Conservation (phyloP, 2,888 invertebrate genomes). For the Xylota sylvarum region DNA sequence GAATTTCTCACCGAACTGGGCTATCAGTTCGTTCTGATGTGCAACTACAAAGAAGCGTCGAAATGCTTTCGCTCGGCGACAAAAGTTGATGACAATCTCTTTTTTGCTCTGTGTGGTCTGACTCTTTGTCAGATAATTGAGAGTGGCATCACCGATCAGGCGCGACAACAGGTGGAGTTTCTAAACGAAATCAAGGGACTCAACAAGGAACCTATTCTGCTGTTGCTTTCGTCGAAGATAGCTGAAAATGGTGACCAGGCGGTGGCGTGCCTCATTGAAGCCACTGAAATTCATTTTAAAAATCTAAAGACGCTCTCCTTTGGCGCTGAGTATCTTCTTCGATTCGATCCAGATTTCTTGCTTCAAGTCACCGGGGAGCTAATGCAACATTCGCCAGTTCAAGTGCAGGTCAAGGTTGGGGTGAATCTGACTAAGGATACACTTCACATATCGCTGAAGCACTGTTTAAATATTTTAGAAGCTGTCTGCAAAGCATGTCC, state of each 20-base stretch:
- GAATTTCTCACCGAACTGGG: conserved; percentile 93
- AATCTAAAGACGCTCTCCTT: conserved; percentile 87
- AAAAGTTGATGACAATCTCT: conserved; percentile 93
- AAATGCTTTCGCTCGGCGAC: conserved; percentile 92
- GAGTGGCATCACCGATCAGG: conserved; percentile 89
- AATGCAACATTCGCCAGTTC: conserved; percentile 90
- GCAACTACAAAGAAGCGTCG: conserved; percentile 91
- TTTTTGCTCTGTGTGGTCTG: conserved; percentile 92
- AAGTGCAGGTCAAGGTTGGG: conserved; percentile 85
- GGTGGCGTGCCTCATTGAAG: conserved; percentile 87
- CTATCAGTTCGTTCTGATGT: conserved; percentile 90
- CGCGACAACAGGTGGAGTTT: conserved; percentile 94
- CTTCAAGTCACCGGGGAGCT: conserved; percentile 92
- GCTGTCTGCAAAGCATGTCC: conserved; percentile 92
- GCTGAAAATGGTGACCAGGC: conserved; percentile 86
- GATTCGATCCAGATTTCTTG: conserved; percentile 94
- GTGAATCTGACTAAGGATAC: conserved; percentile 84
- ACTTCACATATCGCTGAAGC: conserved; percentile 86
- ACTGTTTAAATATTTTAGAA: conserved; percentile 89
- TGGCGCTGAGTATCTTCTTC: conserved; percentile 90
- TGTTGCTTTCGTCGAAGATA: conserved; percentile 89
- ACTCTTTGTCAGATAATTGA: conserved; percentile 93
- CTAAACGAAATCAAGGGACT: conserved; percentile 91
- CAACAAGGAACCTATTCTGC: conserved; percentile 88
- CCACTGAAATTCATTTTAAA: conserved; percentile 86